Evolutionary conservation across 2,888 invertebrate genomes (phyloP), one percentile per base, ranked within the genome.

Genomic region (Tineola bisselliella): DNA sequence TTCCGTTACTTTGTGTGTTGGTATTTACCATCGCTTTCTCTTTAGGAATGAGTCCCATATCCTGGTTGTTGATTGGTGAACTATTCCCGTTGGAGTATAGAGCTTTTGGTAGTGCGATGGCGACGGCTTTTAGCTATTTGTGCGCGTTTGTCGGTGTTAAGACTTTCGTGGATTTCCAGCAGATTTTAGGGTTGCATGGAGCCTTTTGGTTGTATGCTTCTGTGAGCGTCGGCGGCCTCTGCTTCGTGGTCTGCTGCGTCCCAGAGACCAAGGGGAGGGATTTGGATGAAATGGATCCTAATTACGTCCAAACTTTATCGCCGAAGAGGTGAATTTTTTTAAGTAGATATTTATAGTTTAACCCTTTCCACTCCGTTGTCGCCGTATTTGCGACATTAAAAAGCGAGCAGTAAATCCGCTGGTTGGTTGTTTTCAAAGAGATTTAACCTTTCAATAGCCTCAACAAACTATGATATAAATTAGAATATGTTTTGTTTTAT

Each of bases 201-300:
- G 94, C 95, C 1, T 97, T 96, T 78, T 95, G 94, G 93, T 84
- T 96, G 64, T 97, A 96, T 77, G 93, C 95, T 0, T 91, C 91
- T 61, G 91, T 95, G 71, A 94, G 95, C 57, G 90, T 94, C 0
- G 89, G 93, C 19, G 94, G 95, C 15, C 84, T 95, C 11, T 91
- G 94, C 74, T 96, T 96, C 76, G 93, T 96, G 0, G 92, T 93
- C 2, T 92, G 93, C 70, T 93, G 92, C 74, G 94, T 97, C 8
- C 96, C 96, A 0, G 96, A 97, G 82, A 97, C 97, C 4, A 96
- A 94, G 76, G 96, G 96, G 0, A 92, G 92, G 67, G 94, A 95
- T 73, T 84, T 97, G 68, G 95, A 95, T 74, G 95, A 96, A 78
- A 95, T 96, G 91, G 92, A 93, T 72, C 90, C 92, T 33, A 90